Evolutionary conservation across 1,140 invertebrate species (phyloP), one percentile per base, ranked within the genome.

Genomic region (Drosophila sucinea): DNA sequence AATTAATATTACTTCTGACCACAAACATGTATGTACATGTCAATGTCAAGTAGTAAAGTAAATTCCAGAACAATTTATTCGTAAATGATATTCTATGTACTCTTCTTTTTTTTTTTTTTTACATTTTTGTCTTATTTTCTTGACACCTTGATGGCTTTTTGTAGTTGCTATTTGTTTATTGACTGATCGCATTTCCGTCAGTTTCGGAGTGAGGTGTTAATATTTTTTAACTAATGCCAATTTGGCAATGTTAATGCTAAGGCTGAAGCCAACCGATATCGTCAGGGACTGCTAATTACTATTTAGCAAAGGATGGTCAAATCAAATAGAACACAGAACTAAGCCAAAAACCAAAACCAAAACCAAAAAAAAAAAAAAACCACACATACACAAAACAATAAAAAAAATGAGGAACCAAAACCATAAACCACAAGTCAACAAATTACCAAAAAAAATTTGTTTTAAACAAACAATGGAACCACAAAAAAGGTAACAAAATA

Each of bases 321-420:
- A 17, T 76, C 64, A 86, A 86, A 86, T 69, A 85, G 74, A 86
- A 73, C 64, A 38, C 69, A 85, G 69, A 86, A 79, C 40, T 66
- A 69, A 86, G 78, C 78, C 81, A 79, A 79, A 62, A 55, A 66
- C 67, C 77, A 77, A 64, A 44, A 73, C 40, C 11, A n/a, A n/a
- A 41, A 55, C 30, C 35, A 74, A 75, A 67, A 44, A 60, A 51
- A 47, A 29, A 25, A 25, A 32, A 41, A 32, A 41, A 23, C 27
- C 64, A 47, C 17, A 40, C 11, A 25, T 5, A 35, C 7, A 38
- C 7, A 75, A 75, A 68, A 54, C 30, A 25, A 25, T 29, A 10
- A 11, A 35, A 40, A 47, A 60, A 17, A 23, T 57, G 56, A 51
- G 44, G 23, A 51, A 51, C 44, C 23, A 57, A 58, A 58, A 35